These are phyloP conservation scores for Puma concolor DNA, from an alignment of 2,113 vertebrate species.

Conservation along the genomic window DNA sequence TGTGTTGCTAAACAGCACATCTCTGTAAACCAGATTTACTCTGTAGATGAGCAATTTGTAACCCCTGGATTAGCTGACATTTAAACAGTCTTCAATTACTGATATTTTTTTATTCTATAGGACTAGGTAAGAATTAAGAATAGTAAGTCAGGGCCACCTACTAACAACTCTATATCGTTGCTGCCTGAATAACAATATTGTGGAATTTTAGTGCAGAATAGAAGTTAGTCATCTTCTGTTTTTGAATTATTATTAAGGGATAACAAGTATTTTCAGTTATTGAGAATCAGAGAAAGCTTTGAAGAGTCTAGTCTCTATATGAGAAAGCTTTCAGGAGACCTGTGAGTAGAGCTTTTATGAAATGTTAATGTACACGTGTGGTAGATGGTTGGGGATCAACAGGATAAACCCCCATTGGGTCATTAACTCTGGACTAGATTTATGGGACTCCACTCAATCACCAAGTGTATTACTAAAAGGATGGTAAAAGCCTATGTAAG, in stretches of 20 bases:
- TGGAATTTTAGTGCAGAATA: background rate
- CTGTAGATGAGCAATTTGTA: background rate
- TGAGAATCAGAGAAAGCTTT: slow-evolving; percentile 37
- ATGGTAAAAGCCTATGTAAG: slow-evolving; percentile 69
- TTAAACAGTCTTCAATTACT: background rate
- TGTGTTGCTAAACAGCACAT: background rate
- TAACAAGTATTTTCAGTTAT: slow-evolving; percentile 46
- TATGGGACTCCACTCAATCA: slow-evolving; percentile 68
- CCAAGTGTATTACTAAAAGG: slow-evolving; percentile 76
- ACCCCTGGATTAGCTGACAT: background rate
- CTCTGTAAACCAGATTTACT: background rate
- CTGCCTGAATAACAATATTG: background rate
- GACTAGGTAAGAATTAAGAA: slow-evolving; percentile 19
- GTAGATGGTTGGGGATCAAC: slow-evolving; percentile 55
- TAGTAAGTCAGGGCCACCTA: background rate
- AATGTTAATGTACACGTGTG: slow-evolving; percentile 65
- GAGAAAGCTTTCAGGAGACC: slow-evolving; percentile 65
- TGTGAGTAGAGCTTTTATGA: slow-evolving; percentile 60
- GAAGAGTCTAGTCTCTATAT: slow-evolving; percentile 2
- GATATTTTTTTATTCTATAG: background rate
- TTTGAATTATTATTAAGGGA: slow-evolving; percentile 63
- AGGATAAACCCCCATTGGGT: slow-evolving; percentile 52
- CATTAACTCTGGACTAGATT: slow-evolving; percentile 64
- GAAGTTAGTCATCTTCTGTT: background rate
- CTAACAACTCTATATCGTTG: background rate